Base-by-base conservation (phyloP, 2,888 invertebrate species). In the Cataglyphis livida region DNA sequence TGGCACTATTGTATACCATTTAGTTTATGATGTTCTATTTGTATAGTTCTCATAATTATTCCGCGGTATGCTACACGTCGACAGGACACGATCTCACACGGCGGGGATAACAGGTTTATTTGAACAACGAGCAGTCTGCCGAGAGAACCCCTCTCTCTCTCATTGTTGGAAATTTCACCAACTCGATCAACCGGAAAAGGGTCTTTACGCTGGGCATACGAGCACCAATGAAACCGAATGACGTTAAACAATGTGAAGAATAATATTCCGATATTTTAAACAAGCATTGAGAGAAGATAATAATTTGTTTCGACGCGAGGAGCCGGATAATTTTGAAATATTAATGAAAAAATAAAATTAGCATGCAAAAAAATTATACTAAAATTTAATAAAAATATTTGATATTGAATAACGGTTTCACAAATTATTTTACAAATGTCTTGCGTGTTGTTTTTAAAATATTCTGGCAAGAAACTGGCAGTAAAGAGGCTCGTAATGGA, bases 41-140 rank as follows among this genome's bases (percentile, higher is more conserved):
- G 70, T 66, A 83, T 51, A 51, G 66, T 85, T 70, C 71, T 70
- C 78, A 76, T 89, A 89, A 89, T 89, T 89, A 86, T 86, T 84
- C 83, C 18, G 84, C 70, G 81, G 86, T 83, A 81, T 84, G 76
- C 59, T 81, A 71, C 70, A 83, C 62, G 65, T 38, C 70, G 59
- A 54, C 68, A 62, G 82, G 70, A 68, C 68, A 51, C 73, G 73
- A 76, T 85, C 79, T 73, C 84, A 76, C 44, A 66, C 38, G 78
- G 78, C 81, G 85, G 84, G 88, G 86, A 85, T 89, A 89, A 89
- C 89, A 86, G 89, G 89, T 89, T 89, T 89, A 88, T 89, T 88
- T 88, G 84, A 86, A 81, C 88, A 89, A 89, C 86, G 25, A 71
- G 86, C 87, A 86, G 84, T 87, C 87, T 84, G 84, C 85, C 65